These are phyloP conservation scores for Spermophilus dauricus DNA, from an alignment of 2,113 vertebrate genomes.

Conservation along the genomic window DNA sequence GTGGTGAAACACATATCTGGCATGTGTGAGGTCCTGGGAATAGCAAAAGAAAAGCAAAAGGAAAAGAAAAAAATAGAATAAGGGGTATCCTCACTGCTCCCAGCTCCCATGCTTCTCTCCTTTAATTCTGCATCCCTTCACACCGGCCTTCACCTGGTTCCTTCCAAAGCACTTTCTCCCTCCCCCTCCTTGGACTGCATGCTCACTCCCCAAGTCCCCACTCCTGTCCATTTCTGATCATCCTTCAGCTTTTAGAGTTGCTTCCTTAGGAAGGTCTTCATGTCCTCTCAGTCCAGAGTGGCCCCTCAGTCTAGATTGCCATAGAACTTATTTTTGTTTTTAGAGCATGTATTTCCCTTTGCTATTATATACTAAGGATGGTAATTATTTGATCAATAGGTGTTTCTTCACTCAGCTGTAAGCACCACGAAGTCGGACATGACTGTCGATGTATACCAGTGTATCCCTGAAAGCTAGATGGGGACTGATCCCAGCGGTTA, in stretches of 20 bases:
- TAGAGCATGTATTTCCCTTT: not conserved
- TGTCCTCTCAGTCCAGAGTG: not conserved
- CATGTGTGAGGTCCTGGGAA: too few species aligned
- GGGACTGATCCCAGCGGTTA: not conserved
- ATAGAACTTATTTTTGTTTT: not conserved
- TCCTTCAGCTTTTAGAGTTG: not conserved
- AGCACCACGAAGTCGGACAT: not conserved
- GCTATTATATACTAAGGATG: not conserved
- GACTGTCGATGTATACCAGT: not conserved
- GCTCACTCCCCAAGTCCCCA: fast-evolving
- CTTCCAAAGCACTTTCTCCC: not conserved
- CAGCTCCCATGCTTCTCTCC: not conserved
- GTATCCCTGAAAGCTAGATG: not conserved
- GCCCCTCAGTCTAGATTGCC: not conserved
- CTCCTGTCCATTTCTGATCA: not conserved
- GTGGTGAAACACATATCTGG: too few species aligned
- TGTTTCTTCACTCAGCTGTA: not conserved
- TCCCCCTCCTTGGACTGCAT: not conserved
- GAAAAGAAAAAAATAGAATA: too few species aligned
- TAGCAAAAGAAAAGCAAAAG: too few species aligned
- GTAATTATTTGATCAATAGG: not conserved
- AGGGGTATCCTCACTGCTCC: not conserved
- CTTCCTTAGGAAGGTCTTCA: not conserved
- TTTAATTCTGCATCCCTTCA: not conserved
- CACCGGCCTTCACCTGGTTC: not conserved